phyloP scores from a whole-genome alignment of 1,140 invertebrate genomes.

The Diorhabda carinulata region DNA sequence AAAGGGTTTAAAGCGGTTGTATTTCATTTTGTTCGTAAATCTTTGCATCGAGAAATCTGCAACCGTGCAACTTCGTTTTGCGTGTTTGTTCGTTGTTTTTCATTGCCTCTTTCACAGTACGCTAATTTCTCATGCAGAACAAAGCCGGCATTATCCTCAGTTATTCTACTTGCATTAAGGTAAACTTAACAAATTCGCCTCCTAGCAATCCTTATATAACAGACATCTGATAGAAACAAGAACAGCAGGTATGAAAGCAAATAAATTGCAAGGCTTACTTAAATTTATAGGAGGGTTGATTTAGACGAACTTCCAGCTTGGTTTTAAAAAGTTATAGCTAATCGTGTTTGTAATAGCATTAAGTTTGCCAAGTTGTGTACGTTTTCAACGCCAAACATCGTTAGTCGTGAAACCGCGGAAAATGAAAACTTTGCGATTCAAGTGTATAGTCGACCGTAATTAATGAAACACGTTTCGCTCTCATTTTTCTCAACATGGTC shows the following conservation, averaged over 20 bases:
- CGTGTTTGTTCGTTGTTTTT: constrained; percentile 2
- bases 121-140: neutral
- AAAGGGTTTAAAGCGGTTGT: too few relatives aligned
- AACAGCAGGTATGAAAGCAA: neutral
- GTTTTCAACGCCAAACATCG: too few relatives aligned
- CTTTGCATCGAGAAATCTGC: too few relatives aligned
- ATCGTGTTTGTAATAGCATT: too few relatives aligned
- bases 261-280: neutral
- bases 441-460: too few relatives aligned
- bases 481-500: too few relatives aligned
- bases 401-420: too few relatives aligned
- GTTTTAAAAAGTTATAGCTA: too few relatives aligned
- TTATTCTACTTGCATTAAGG: constrained; percentile 2
- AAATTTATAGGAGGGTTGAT: neutral
- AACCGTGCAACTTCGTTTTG: neutral
- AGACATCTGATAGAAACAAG: neutral
- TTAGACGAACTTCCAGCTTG: neutral
- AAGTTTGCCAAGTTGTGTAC: too few relatives aligned
- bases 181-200: neutral
- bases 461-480: too few relatives aligned
- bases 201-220: neutral
- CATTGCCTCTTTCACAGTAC: neutral
- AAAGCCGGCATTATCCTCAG: neutral
- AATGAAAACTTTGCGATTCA: too few relatives aligned
- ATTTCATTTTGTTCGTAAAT: too few relatives aligned